Base-by-base conservation (phyloP, 2,797 vertebrate genomes). In the Manis pentadactyla region DNA sequence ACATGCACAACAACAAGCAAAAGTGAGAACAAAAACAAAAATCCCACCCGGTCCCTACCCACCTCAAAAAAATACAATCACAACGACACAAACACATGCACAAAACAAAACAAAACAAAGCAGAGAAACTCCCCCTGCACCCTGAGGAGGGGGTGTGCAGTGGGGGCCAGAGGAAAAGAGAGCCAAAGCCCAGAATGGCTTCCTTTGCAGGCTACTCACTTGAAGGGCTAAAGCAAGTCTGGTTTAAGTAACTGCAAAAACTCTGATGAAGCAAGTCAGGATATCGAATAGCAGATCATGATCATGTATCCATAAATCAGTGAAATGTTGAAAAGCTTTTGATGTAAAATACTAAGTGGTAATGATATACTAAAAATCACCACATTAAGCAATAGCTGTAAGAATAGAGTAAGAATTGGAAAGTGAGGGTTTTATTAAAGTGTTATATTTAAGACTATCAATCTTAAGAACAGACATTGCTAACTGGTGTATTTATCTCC, bases 301-400 rank as follows among this genome's bases (percentile, higher is more conserved):
- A 53, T 78, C 53, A 57, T 49, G 46, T 59, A 8, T 85, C 31
- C 79, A 37, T 81, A 86, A 94, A 42, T 83, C 15, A 57, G 27
- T 81, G 77, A 94, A 91, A 84, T 84, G 6, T 87, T 84, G 37
- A 71, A 94, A 75, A 93, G 68, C 5, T 46, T 64, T 37, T 29
- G 1, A 71, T 55, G 1, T 95, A 75, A 85, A 91, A 42, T 66
- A 46, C 9, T 64, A 53, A 42, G 4, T 78, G 34, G 31, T 79
- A 14, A 18, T 81, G 23, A n/a, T 42, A 64, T 74, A 93, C 15
- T 64, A 86, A 92, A 81, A 79, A 69, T 21, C 29, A 89, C 42
- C 18, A 92, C 46, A 63, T 2, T 37, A 59, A 66, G 10, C 19
- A 89, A 66, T 13, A 95, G 2, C 37, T 92, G 12, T 68, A 55